Base-by-base conservation (phyloP, 2,113 vertebrate genomes). In the Acanthochromis polyacanthus region DNA sequence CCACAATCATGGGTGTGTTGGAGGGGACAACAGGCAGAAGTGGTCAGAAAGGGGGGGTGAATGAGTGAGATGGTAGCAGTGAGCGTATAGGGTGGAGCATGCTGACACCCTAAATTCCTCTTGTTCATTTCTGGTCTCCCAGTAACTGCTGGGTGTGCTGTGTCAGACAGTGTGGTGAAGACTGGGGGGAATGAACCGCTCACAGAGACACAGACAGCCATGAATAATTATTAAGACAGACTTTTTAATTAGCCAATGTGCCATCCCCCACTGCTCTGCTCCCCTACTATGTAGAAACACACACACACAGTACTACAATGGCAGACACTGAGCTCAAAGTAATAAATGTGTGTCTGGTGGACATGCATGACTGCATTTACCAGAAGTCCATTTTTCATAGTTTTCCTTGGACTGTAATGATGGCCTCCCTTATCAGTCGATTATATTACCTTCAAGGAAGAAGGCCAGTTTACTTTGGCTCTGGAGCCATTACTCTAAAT, bases 71-170 rank as follows among this genome's bases (percentile, higher is more conserved):
- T 80, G 70, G 72, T 79, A 67, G 68, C 17, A 53, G 48, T 75
- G 23, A 85, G 77, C 68, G 38, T 75, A n/a, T 48, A 30, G 81
- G 82, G 74, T 74, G 77, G 77, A 78, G 76, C 17, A 1, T 36
- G 38, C 67, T 84, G 83, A 89, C 84, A 79, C 83, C 82, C 86
- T 71, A 36, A 84, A 92, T 90, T 92, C 90, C 87, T 89, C 32
- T 22, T 65, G 62, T 71, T 83, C 75, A 79, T 81, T 84, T 61
- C 53, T 57, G 32, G 74, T 79, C 62, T 78, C 85, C 83, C 76
- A 71, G 88, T 88, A 79, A 87, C 82, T 12, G n/a, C 52, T 84
- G 67, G 74, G 81, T 88, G 66, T 84, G 85, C 79, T 80, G 78
- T 73, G 78, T 88, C 90, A 91, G 85, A 74, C 75, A 55, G 63